Evolutionary conservation across 2,888 invertebrate genomes (phyloP).

Genomic region (Caenorhabditis sinica): DNA sequence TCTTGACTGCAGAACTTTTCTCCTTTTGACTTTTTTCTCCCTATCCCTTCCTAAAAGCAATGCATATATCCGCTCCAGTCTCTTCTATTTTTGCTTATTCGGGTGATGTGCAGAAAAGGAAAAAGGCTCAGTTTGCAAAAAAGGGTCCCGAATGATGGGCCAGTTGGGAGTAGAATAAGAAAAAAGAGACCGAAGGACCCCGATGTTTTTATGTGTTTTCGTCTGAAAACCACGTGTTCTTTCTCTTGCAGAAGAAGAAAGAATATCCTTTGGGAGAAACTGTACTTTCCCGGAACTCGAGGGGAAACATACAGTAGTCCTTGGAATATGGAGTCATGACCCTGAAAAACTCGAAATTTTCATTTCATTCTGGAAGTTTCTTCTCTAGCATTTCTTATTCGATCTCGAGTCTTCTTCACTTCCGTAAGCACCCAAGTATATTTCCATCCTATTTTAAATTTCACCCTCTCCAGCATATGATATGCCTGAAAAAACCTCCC

Average conservation of each 20-base stretch:
- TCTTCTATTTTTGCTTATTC: constrained; percentile 27
- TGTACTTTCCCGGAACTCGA: not conserved
- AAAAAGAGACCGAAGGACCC: not conserved
- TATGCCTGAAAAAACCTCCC: too few species aligned
- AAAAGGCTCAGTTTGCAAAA: constrained; percentile 26
- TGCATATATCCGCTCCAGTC: constrained; percentile 36
- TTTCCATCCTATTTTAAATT: too few species aligned
- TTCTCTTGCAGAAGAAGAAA: too few species aligned
- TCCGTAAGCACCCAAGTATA: too few species aligned
- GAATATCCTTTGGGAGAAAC: not conserved
- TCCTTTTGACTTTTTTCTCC: not conserved
- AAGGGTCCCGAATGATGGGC: constrained; percentile 38
- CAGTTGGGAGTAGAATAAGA: constrained; percentile 28
- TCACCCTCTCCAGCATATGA: too few species aligned
- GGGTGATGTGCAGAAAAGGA: constrained; percentile 32
- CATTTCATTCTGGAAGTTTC: too few species aligned
- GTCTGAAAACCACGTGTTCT: constrained; percentile 11
- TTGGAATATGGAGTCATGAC: too few species aligned
- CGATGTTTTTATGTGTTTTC: constrained; percentile 34
- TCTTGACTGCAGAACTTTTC: constrained; percentile 11
- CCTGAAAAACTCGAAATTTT: too few species aligned
- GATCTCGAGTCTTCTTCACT: too few species aligned
- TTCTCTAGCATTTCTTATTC: too few species aligned
- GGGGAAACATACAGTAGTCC: too few species aligned
- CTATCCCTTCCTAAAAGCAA: constrained; percentile 20